Evolutionary conservation across 1,140 invertebrate genomes (phyloP).

Genomic region (Tetraneura akinire): DNA sequence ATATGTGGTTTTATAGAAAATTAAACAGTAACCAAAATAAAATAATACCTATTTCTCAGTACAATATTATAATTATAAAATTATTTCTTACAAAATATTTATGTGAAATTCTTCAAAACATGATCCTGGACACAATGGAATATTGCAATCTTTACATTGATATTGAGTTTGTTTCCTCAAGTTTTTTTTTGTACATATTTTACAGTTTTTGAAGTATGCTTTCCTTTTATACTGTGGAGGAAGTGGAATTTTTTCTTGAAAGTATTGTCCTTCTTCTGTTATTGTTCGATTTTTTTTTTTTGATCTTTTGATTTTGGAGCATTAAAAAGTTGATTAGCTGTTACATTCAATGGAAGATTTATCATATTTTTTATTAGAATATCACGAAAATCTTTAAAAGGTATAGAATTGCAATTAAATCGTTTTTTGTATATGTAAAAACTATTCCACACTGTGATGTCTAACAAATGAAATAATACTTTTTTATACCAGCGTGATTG

Average conservation of each 20-base stretch:
- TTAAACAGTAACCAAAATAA: too few relatives aligned
- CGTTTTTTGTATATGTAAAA: neutral
- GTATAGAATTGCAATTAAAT: neutral
- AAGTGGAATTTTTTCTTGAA: constrained; percentile 1
- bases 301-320: neutral
- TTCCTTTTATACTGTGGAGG: neutral
- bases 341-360: neutral
- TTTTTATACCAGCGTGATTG: constrained; percentile 7
- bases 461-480: neutral
- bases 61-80: too few relatives aligned
- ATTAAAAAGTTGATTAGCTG: constrained; percentile 8
- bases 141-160: too few relatives aligned
- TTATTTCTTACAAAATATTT: too few relatives aligned
- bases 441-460: neutral
- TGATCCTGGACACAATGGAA: too few relatives aligned
- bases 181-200: neutral
- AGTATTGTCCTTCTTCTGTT: neutral
- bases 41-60: too few relatives aligned
- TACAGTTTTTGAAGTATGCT: neutral
- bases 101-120: too few relatives aligned
- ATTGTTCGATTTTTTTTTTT: neutral
- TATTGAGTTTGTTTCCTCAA: constrained; percentile 21
- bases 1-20: too few relatives aligned
- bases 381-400: constrained; percentile 1
- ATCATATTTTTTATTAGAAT: constrained; percentile 2